These are phyloP conservation scores for Gopherus flavomarginatus DNA, from an alignment of 2,113 vertebrate species.

Conservation along the genomic window DNA sequence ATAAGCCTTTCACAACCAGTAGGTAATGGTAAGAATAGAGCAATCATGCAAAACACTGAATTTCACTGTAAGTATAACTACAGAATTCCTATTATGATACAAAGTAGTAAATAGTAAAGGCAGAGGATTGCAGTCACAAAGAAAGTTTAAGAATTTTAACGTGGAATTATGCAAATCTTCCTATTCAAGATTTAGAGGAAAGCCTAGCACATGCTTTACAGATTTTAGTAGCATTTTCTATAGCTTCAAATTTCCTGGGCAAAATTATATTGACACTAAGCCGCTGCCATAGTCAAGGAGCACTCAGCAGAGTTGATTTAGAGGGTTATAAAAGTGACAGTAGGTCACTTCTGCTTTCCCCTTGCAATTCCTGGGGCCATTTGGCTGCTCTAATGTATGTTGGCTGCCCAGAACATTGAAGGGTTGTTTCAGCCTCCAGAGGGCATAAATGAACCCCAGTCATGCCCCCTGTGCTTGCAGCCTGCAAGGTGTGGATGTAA, in stretches of 20 bases:
- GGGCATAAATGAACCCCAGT: background rate
- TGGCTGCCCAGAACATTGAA: background rate
- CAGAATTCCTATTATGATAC: background rate
- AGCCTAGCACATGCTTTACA: background rate
- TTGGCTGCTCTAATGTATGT: background rate
- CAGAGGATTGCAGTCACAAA: background rate
- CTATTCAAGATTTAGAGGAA: background rate
- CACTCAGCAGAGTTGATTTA: background rate
- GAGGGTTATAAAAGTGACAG: background rate
- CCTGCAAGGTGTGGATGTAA: background rate
- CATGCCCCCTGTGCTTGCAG: background rate
- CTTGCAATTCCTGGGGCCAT: background rate
- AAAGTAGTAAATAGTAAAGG: background rate
- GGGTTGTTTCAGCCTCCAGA: background rate
- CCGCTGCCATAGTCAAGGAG: accelerated
- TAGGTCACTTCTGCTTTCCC: background rate
- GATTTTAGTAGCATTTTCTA: background rate
- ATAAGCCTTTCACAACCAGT: background rate
- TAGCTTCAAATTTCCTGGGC: background rate
- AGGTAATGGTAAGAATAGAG: background rate
- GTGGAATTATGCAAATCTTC: background rate
- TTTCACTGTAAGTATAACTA: background rate
- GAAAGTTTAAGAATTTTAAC: background rate
- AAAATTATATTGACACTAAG: background rate
- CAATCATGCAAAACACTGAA: background rate